Base-by-base conservation (phyloP, 2,113 vertebrate species). In the Cranoglanis bouderius region DNA sequence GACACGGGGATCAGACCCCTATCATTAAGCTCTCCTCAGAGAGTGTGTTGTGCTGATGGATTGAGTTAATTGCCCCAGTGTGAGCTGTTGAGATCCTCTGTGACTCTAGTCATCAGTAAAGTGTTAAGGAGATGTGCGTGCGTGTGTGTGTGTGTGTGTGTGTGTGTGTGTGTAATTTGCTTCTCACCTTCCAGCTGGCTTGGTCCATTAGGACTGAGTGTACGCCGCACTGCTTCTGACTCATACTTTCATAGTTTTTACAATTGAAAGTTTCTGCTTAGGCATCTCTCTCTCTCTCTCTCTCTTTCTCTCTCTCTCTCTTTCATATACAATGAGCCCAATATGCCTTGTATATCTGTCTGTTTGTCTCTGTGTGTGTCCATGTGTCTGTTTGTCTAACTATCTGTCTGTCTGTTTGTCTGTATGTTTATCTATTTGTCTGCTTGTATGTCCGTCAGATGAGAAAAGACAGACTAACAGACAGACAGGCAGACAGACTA, bases 171-270 rank as follows among this genome's bases (percentile, higher is more conserved):
- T 51, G 2, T 43, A 78, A 87, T 90, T 85, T 85, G 85, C 59
- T 81, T 85, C 72, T 84, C 89, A 85, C 86, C 72, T 87, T 90
- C 43, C 70, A 90, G 81, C 72, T 46, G 72, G 49, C 67, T 86
- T 18, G 85, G 57, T 59, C 40, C 26, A 24, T 19, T 65, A 51
- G 26, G 67, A 84, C 59, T 82, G 61, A 82, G 78, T 90, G 84
- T 26, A 1, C n/a, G n/a, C n/a, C n/a, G n/a, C 26, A 6, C 40
- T n/a, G 26, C 8, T 78, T 51, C 75, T 81, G 78, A 55, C 78
- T 81, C 49, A 21, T n/a, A 78, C 43, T 49, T 49, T 77, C 4
- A 43, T 43, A 4, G 2, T 75, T 51, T 67, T 90, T 85, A 87
- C 53, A 81, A 63, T 35, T 63, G 29, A 53, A 51, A 59, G 59